These are phyloP conservation scores for Psophia crepitans DNA, from an alignment of 2,113 vertebrate species.

Conservation along the genomic window DNA sequence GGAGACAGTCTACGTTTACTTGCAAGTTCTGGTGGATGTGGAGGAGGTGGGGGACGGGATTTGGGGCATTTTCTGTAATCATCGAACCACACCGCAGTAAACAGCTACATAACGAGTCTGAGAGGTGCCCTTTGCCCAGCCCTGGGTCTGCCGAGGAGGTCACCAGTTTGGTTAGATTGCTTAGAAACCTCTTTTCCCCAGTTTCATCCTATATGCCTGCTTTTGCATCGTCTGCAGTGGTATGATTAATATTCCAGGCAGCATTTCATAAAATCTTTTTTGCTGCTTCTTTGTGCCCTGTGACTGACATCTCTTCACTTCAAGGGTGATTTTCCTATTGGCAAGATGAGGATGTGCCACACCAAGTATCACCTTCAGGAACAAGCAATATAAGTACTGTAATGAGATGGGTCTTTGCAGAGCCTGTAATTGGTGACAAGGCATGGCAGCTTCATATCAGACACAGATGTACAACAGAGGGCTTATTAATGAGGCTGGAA, in stretches of 20 bases:
- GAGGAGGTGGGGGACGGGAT: accelerated
- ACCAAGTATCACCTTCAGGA: conserved; percentile 70
- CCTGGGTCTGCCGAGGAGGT: background rate
- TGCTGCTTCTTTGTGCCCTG: conserved; percentile 28
- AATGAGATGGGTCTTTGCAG: conserved; percentile 77
- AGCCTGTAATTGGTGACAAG: conserved; percentile 79
- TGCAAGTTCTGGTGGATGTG: background rate
- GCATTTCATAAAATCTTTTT: conserved; percentile 29
- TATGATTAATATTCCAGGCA: conserved; percentile 66
- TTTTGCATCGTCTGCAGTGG: background rate
- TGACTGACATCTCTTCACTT: conserved; percentile 71
- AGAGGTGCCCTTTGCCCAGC: background rate
- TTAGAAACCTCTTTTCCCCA: background rate
- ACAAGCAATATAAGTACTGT: conserved; percentile 68
- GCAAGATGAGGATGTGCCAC: conserved; percentile 65
- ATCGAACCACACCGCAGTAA: background rate
- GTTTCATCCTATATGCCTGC: conserved; percentile 15
- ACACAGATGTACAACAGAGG: conserved; percentile 71
- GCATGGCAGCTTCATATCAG: conserved; percentile 75
- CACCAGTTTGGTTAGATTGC: background rate
- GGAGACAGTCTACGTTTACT: background rate
- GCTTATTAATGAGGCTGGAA: conserved; percentile 75
- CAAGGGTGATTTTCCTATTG: conserved; percentile 68
- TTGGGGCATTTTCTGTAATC: background rate
- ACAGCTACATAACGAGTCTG: background rate